Conservation (phyloP, 1,140 invertebrate genomes). For the Sesamia nonagrioides region DNA sequence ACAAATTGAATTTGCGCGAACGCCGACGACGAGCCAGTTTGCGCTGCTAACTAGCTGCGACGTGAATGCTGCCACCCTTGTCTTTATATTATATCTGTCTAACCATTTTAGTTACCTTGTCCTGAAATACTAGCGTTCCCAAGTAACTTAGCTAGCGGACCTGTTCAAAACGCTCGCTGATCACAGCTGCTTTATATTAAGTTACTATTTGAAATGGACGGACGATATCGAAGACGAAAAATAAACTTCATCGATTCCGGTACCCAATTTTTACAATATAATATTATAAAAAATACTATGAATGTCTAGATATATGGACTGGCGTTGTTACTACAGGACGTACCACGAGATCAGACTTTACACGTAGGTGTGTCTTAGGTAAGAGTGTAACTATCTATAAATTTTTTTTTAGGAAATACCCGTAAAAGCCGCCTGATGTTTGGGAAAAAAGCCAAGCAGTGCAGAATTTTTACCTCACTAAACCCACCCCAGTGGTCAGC, state of each 20-base stretch:
- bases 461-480: no score
- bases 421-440: no score
- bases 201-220: neutral
- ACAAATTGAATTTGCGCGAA: slow-evolving; percentile 83
- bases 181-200: slow-evolving; percentile 1
- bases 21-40: slow-evolving; percentile 79
- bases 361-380: no score
- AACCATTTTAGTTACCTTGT: slow-evolving; percentile 50
- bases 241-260: neutral
- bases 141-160: no score
- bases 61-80: slow-evolving; percentile 71
- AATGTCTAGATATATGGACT: no score
- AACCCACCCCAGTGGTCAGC: no score
- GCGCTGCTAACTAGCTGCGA: slow-evolving; percentile 82
- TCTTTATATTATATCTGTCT: slow-evolving; percentile 69
- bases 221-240: neutral
- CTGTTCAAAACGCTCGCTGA: slow-evolving; percentile 2
- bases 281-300: no score
- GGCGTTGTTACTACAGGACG: no score
- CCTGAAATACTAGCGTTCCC: slow-evolving; percentile 13
- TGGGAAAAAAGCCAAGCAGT: no score
- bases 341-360: no score
- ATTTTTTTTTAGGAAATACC: no score
- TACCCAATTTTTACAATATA: neutral
- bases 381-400: no score